Evolutionary conservation across 2,888 invertebrate species (phyloP).

Genomic region (Azorinus chamasolen): DNA sequence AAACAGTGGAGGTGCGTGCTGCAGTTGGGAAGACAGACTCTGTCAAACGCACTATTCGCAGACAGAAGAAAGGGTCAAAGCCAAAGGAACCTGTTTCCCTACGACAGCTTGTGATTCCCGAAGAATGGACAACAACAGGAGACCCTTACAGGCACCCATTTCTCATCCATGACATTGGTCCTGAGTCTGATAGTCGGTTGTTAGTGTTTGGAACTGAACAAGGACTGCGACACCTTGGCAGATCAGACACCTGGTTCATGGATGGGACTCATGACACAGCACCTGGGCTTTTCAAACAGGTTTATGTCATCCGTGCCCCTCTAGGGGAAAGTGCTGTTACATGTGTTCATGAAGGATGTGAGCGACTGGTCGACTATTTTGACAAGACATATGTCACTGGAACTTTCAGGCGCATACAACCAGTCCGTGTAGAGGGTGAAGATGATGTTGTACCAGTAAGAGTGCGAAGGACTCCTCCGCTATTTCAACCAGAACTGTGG

Average conservation of each 20-base stretch:
- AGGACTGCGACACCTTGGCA: too few relatives aligned
- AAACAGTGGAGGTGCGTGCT: constrained; percentile 6
- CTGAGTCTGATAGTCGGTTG: too few relatives aligned
- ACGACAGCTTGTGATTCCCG: constrained; percentile 2
- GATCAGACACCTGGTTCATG: too few relatives aligned
- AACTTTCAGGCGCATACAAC: neutral
- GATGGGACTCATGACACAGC: too few relatives aligned
- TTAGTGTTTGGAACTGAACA: too few relatives aligned
- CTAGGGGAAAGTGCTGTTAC: too few relatives aligned
- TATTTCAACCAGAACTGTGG: neutral
- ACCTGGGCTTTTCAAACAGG: too few relatives aligned
- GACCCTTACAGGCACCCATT: neutral
- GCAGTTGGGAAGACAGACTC: constrained; percentile 4
- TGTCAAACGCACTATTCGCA: constrained; percentile 1
- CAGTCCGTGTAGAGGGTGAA: neutral
- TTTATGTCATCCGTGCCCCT: too few relatives aligned
- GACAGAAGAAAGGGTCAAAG: neutral
- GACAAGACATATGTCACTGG: constrained; percentile 9
- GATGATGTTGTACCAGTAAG: neutral
- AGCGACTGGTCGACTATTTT: neutral
- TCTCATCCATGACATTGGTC: too few relatives aligned
- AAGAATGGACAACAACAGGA: constrained; percentile 8
- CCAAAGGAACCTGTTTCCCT: constrained; percentile 12
- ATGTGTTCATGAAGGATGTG: neutral
- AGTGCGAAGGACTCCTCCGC: neutral